These are phyloP conservation scores for Agelas oroides DNA, from an alignment of 37 sponge, comb jelly and placozoan genomes.

Conservation along the genomic window DNA sequence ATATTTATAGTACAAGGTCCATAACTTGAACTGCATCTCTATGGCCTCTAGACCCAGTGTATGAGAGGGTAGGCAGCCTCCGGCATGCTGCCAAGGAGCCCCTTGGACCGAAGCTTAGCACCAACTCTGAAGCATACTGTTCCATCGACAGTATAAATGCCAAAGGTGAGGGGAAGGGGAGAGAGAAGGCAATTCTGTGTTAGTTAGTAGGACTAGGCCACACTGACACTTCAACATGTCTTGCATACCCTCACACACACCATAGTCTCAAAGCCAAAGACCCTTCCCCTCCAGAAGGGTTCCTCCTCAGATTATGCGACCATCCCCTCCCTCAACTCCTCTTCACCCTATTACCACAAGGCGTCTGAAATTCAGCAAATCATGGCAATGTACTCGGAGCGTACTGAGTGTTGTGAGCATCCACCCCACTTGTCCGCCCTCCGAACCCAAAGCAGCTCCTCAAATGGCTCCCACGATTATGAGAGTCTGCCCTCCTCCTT, in stretches of 20 bases:
- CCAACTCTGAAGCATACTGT: too few relatives aligned
- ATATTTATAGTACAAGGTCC: too few relatives aligned
- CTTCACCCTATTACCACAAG: not conserved
- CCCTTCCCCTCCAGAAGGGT: not conserved
- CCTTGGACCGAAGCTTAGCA: too few relatives aligned
- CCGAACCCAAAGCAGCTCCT: not conserved
- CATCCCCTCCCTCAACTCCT: conserved; percentile 1
- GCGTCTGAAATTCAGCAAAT: not conserved
- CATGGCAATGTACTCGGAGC: not conserved
- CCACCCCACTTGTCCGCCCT: conserved; percentile 4
- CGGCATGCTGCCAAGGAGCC: not conserved
- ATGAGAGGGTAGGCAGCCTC: conserved; percentile 15
- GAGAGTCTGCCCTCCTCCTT: conserved; percentile 1
- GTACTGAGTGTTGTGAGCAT: not conserved
- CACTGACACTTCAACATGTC: too few relatives aligned
- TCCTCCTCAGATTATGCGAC: conserved; percentile 23
- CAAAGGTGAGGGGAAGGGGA: not conserved
- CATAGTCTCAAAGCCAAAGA: not conserved
- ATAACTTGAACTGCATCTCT: not conserved
- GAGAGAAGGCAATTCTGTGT: not conserved
- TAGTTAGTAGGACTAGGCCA: too few relatives aligned
- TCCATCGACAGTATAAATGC: too few relatives aligned
- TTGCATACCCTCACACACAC: too few relatives aligned
- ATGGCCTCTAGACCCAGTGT: not conserved
- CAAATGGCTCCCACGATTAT: conserved; percentile 12